phyloP scores from a whole-genome alignment of 2,888 invertebrate genomes.

The Latrodectus hesperus region DNA sequence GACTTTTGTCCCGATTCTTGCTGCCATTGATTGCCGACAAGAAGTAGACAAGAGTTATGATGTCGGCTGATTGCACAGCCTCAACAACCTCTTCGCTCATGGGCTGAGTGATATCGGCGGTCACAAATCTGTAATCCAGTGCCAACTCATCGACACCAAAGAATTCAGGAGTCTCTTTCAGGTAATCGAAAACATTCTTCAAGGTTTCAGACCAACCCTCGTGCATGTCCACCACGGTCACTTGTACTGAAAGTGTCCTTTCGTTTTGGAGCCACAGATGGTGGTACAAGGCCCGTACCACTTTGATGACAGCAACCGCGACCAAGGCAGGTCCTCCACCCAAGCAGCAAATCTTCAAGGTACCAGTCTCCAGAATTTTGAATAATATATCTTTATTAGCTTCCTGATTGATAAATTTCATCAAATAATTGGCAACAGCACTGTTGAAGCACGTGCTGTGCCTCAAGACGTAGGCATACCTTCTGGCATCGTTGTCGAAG shows the following conservation, averaged over 20 bases:
- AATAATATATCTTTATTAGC: too few species aligned
- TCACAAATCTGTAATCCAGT: background rate
- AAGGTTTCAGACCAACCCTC: background rate
- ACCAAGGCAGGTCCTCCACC: background rate
- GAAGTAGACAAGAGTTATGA: background rate
- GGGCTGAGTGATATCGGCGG: background rate
- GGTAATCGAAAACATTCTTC: background rate
- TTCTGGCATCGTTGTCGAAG: background rate
- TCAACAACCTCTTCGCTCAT: background rate
- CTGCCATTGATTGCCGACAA: constrained; percentile 24
- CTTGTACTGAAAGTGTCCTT: background rate
- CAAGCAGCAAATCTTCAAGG: background rate
- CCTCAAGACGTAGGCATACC: background rate
- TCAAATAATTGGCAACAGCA: background rate
- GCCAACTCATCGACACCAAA: background rate
- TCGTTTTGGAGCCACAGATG: background rate
- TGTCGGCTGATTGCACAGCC: background rate
- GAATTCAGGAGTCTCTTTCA: background rate
- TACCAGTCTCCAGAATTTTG: background rate
- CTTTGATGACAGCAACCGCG: background rate
- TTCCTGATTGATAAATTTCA: too few species aligned
- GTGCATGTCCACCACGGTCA: background rate
- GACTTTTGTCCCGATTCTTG: constrained; percentile 2
- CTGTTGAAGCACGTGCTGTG: background rate
- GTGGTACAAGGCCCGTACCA: background rate